Evolutionary conservation across 2,113 vertebrate species (phyloP), one percentile per base, ranked within the genome.

Genomic region (Pycnonotus jocosus): DNA sequence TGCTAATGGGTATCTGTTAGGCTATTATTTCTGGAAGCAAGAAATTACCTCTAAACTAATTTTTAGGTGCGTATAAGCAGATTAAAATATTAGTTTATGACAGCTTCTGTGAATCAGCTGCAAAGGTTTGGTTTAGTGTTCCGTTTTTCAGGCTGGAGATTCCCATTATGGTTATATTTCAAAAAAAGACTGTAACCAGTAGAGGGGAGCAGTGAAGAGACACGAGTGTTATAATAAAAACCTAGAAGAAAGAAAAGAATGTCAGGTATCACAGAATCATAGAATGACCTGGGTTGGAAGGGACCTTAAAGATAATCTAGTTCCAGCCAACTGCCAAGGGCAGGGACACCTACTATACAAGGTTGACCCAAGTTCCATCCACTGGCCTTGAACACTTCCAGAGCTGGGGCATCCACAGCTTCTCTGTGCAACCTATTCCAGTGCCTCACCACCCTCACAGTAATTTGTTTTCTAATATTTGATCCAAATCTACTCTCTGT

Each of bases 21-120:
- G 33, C 7, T 51, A n/a, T 50, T 9, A 35, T 71, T 86, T 70
- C 38, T 72, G 31, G 31, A 58, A 79, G 19, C 11, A 79, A 74
- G 22, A 10, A 7, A 82, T 53, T 70, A 47, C 6, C 0, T 0
- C 15, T 56, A 33, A 56, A 3, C 9, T 82, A 10, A 4, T 48
- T 51, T 51, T 56, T 33, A 30, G 5, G 12, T n/a, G 4, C 42
- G 10, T 62, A 22, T 16, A 23, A 14, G 4, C 3, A 71, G 73
- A 62, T 30, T n/a, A 33, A 57, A 70, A 42, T 9, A 3, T 2
- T 20, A 56, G 57, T 19, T 81, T 17, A 47, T n/a, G 12, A n/a
- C 25, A 45, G 7, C 5, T 16, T 35, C 22, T 31, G 13, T 77
- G 24, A 48, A 61, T 53, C 83, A 66, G 50, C 24, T 69, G 42